These are phyloP conservation scores for Apotomis capreana DNA, from an alignment of 2,888 invertebrate species.

Conservation along the genomic window DNA sequence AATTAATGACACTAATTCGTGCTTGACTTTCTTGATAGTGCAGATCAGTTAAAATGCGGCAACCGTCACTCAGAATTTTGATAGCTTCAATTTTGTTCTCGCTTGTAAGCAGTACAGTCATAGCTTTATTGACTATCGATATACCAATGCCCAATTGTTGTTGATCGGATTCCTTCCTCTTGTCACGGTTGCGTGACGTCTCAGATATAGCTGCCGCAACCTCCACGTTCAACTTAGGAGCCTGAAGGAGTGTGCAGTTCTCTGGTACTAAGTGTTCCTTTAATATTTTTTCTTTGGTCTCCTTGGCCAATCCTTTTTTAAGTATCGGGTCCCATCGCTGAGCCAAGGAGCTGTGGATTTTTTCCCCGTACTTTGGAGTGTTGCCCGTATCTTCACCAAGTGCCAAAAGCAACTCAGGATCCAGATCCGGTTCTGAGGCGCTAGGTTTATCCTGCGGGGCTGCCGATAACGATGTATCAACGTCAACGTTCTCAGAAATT, in stretches of 20 bases:
- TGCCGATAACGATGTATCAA: background rate
- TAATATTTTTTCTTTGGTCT: too few relatives aligned
- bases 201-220: slow-evolving; percentile 1
- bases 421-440: too few relatives aligned
- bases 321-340: too few relatives aligned
- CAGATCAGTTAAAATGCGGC: background rate
- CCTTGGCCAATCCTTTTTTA: too few relatives aligned
- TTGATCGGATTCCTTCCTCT: slow-evolving; percentile 5
- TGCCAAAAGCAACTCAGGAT: too few relatives aligned
- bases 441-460: background rate
- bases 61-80: background rate
- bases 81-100: slow-evolving; percentile 1
- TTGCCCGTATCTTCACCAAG: too few relatives aligned
- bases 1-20: slow-evolving; percentile 7
- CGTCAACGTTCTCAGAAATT: background rate
- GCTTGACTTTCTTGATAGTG: background rate
- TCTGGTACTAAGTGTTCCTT: too few relatives aligned
- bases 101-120: slow-evolving; percentile 1
- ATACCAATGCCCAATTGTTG: slow-evolving; percentile 5
- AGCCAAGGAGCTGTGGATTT: too few relatives aligned
- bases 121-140: background rate
- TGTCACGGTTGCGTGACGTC: slow-evolving; percentile 3
- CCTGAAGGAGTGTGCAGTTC: background rate
- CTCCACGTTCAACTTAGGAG: background rate
- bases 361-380: too few relatives aligned